Conservation (phyloP, 2,888 invertebrate genomes). For the Baccha elongata region DNA sequence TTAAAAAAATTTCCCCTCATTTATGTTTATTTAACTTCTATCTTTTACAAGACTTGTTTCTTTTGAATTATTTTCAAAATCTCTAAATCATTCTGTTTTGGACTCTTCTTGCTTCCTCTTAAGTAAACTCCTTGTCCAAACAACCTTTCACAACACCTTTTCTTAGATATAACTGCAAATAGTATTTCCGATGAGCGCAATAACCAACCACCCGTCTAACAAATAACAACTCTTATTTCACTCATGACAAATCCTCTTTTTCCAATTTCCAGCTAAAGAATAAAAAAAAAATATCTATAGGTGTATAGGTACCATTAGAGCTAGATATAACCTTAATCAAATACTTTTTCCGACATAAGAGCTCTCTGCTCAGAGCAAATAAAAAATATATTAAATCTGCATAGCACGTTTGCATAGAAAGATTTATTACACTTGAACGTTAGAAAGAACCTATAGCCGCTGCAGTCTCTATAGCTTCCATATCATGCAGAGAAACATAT, state of each 20-base stretch:
- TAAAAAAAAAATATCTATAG: neutral
- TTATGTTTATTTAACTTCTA: no score
- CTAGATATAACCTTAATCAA: slow-evolving; percentile 44
- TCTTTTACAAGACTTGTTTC: neutral
- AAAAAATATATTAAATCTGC: slow-evolving; percentile 71
- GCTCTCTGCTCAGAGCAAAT: slow-evolving; percentile 52
- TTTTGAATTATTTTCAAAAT: slow-evolving; percentile 15
- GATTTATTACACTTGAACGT: slow-evolving; percentile 67
- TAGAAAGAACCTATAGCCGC: slow-evolving; percentile 34
- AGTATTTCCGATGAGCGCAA: slow-evolving; percentile 26
- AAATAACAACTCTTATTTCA: slow-evolving; percentile 18
- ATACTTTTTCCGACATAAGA: slow-evolving; percentile 54
- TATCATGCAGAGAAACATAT: neutral
- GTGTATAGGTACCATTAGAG: neutral
- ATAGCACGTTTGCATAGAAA: slow-evolving; percentile 64
- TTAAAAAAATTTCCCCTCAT: no score
- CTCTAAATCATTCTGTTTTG: neutral
- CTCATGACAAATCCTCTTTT: slow-evolving; percentile 10
- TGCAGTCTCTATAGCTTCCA: slow-evolving; percentile 11
- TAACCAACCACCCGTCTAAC: slow-evolving; percentile 27
- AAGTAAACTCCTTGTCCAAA: slow-evolving; percentile 20
- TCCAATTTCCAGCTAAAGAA: neutral
- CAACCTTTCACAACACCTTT: slow-evolving; percentile 21
- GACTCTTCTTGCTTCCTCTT: neutral
- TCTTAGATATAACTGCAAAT: slow-evolving; percentile 20